Base-by-base conservation (phyloP, 92 coral and sea anemone species). In the Ricordea florida region DNA sequence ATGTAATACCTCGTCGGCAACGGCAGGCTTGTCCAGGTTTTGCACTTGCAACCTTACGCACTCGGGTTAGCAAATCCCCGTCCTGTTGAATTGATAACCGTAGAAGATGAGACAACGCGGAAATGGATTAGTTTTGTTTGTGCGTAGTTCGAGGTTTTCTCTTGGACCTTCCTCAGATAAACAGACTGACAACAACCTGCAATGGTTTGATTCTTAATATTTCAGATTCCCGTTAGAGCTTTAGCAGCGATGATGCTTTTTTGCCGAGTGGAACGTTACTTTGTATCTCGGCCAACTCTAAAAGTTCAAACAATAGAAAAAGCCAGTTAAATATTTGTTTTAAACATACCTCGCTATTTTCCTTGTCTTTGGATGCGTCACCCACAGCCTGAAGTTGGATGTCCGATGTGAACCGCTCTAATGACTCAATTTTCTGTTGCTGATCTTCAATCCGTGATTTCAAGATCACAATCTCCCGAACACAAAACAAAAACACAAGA, bases 1-100 rank as follows among this genome's bases (percentile, higher is more conserved):
- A 0, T 58, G 25, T 24, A 20, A 8, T 66, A 79, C 91, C 91
- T 86, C 57, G 78, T 35, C 85, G 74, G 53, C 91, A 86, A 26
- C 87, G 83, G 17, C 91, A 86, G 36, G 57, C 31, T 44, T 38
- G 53, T 28, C 27, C 34, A 5, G 17, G 29, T 66, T 26, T 44
- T 46, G 72, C 2, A 33, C 27, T 18, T 21, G 76, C 65, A 1
- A 79, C 78, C 47, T 83, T 40, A 11, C 40, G 43, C 11, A 65
- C 62, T 55, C 91, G 62, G 75, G 51, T 66, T 57, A 37, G 69
- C 6, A 38, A 41, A 24, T 38, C 52, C 5, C 15, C 66, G 37
- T 7, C 37, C 7, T 55, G 36, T 40, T 55, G 18, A 2, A 29
- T 3, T 22, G 18, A 18, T 8, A 45, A 34, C 33, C 48, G 23